Evolutionary conservation across 2,113 vertebrate genomes (phyloP).

Genomic region (Damaliscus lunatus): DNA sequence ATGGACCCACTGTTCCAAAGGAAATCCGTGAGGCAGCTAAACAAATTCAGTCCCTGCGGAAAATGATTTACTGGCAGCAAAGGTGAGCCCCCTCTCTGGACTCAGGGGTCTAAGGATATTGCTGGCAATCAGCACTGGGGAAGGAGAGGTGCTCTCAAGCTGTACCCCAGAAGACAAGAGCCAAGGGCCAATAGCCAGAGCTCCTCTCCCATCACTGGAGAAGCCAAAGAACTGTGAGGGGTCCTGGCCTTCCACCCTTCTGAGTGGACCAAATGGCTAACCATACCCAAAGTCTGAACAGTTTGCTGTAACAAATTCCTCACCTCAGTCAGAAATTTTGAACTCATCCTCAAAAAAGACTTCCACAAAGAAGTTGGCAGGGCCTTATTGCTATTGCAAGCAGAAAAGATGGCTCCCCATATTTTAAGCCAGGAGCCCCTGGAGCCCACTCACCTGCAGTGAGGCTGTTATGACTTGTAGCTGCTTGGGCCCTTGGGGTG

Average conservation of each 20-base stretch:
- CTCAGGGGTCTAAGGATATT: background rate
- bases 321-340: background rate
- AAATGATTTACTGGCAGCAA: background rate
- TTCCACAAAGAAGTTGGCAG: background rate
- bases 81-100: background rate
- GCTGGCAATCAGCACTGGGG: background rate
- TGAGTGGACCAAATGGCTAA: background rate
- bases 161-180: background rate
- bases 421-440: background rate
- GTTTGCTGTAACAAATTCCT: conserved; percentile 14
- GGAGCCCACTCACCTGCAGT: background rate
- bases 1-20: background rate
- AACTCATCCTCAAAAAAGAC: background rate
- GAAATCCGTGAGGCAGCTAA: background rate
- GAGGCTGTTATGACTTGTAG: background rate
- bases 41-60: background rate
- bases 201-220: background rate
- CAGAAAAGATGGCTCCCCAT: background rate
- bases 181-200: background rate
- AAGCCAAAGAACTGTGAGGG: background rate
- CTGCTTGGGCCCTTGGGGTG: background rate
- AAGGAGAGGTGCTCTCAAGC: background rate
- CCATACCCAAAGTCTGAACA: background rate
- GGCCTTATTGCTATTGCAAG: background rate
- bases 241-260: background rate